phyloP scores from a whole-genome alignment of 2,113 vertebrate species.

The Pelmatolapia mariae region DNA sequence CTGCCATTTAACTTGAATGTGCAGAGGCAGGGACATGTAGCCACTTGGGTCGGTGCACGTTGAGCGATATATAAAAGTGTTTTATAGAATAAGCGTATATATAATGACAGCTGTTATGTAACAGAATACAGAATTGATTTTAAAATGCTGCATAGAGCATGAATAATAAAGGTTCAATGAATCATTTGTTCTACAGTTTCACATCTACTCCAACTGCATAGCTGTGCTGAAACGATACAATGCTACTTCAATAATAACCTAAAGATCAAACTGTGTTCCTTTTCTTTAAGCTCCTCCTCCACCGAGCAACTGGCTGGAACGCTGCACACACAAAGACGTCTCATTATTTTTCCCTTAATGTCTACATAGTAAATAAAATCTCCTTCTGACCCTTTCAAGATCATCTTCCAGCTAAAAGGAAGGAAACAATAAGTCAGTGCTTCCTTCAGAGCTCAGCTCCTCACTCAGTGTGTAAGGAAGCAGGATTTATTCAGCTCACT shows the following conservation, averaged over 20 bases:
- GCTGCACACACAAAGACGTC: background rate
- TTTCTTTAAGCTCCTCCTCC: background rate
- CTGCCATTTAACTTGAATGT: background rate
- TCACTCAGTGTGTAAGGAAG: background rate
- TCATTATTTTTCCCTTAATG: slow-evolving; percentile 26
- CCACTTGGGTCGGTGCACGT: background rate
- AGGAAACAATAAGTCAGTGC: background rate
- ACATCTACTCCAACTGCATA: background rate
- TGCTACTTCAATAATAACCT: background rate
- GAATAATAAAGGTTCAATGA: background rate
- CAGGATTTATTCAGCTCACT: background rate
- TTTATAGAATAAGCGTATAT: background rate
- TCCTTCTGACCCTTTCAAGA: background rate
- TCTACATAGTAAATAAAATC: slow-evolving; percentile 13
- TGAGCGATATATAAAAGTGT: background rate
- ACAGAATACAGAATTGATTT: background rate
- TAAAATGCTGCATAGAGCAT: background rate
- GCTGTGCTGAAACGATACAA: background rate
- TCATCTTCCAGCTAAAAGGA: background rate
- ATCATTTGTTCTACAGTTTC: background rate
- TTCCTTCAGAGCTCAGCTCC: background rate
- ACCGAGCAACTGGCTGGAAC: background rate
- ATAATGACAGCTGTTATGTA: background rate
- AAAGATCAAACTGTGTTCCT: background rate
- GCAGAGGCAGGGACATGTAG: background rate